Base-by-base conservation (phyloP, 2,113 vertebrate species). In the Myrmecophaga tridactyla region DNA sequence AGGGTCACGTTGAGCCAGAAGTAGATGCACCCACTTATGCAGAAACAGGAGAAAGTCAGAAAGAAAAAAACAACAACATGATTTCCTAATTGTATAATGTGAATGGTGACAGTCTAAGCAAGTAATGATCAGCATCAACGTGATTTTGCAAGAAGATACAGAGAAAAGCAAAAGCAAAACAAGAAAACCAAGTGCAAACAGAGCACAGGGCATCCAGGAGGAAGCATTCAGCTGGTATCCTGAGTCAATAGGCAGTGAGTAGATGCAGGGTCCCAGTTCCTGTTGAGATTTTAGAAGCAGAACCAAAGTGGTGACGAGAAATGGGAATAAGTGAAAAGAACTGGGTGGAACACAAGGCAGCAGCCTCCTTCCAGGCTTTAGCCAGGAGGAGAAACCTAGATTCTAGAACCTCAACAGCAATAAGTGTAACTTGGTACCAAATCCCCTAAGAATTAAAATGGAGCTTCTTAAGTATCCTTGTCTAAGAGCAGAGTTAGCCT, bases 1-100 rank as follows among this genome's bases (percentile, higher is more conserved):
- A 80, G 23, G 4, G 18, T n/a, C n/a, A 92, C 20, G n/a, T 2
- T 60, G 23, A 78, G 34, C 27, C n/a, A 62, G 36, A 81, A 63
- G 11, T 62, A 48, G 23, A 20, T 73, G 36, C 36, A 10, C 43
- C 70, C 29, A 31, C 2, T 53, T 67, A 36, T 25, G 15, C 31
- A 87, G 31, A 78, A 2, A 77, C 56, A 83, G 25, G 21, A 94
- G 70, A 78, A 72, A 91, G 21, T 41, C 9, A 25, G 25, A 7
- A 21, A 0, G 0, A 14, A 48, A 9, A 20, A 0, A 0, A 13
- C 36, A 0, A 13, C 36, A 56, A 15, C 3, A 65, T 18, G 3
- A 5, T 82, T 77, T 48, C 41, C 60, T 88, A 78, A 67, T 48
- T 51, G 39, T 34, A 23, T 48, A 36, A 36, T 39, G 11, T 53